A percentile compares a stretch with the other conserved stretches of the same genome.
These are phyloP conservation scores for Andrena dorsata DNA, from an alignment of 2,888 invertebrate genomes.

Conservation along the genomic window DNA sequence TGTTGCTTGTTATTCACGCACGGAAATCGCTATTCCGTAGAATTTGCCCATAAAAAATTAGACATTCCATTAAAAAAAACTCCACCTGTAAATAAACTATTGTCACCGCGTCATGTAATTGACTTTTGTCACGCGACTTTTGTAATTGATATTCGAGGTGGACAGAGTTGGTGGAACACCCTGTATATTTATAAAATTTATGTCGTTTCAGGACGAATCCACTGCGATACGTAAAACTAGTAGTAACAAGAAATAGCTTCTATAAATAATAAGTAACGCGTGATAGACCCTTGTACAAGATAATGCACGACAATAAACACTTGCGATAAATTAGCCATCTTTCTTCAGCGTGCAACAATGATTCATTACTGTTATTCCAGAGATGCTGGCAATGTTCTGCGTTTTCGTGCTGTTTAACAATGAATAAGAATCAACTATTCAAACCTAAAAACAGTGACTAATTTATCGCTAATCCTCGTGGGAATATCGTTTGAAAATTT, in stretches of 20 bases:
- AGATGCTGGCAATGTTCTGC: neutral
- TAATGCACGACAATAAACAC: neutral
- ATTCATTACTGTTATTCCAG: conserved; percentile 7
- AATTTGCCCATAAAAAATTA: too few relatives aligned
- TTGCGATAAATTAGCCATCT: neutral
- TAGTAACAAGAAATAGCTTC: conserved; percentile 8
- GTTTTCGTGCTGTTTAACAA: neutral
- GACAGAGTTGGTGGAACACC: neutral
- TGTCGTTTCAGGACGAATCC: neutral
- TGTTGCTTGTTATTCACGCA: too few relatives aligned
- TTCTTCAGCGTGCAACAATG: neutral
- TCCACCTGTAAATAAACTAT: too few relatives aligned
- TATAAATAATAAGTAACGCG: conserved; percentile 5
- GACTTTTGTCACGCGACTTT: too few relatives aligned
- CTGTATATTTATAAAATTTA: neutral
- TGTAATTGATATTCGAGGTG: neutral
- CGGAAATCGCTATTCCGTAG: too few relatives aligned
- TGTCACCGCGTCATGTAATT: too few relatives aligned
- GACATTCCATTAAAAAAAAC: too few relatives aligned
- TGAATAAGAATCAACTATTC: neutral
- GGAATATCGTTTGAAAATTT: too few relatives aligned
- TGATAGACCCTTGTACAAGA: neutral
- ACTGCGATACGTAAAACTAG: neutral
- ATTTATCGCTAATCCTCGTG: too few relatives aligned
- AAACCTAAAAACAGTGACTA: too few relatives aligned